Evolutionary conservation across 2,888 invertebrate genomes (phyloP), one percentile per base, ranked within the genome.

Genomic region (Mimachlamys varia): DNA sequence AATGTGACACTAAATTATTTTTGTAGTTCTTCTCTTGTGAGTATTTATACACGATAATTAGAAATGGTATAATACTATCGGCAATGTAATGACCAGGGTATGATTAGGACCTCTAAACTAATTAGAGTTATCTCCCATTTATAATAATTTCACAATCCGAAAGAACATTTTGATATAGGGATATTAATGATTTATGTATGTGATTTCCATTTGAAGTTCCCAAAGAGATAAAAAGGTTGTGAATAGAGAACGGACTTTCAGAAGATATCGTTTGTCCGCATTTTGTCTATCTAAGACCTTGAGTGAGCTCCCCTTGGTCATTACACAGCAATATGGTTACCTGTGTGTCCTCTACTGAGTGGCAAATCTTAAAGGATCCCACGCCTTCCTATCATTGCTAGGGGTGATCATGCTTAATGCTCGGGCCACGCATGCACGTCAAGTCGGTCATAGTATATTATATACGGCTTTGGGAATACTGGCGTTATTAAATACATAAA

Each of bases 271-370:
- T 33, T 87, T 92, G 10, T 92, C 93, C 12, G 92, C 93, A 0
- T 92, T 88, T 58, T 94, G 94, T 91, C 27, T 94, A 3, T 92
- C 93, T 33, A 94, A 94, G 89, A 93, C 93, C n/a, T 7, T 94
- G 22, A 94, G 93, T 87, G 94, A 94, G 91, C 89, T 93, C 49
- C 94, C 94, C 0, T 53, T 94, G 33, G 91, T 93, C 55, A 90
- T 93, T 13, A 2, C 93, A 50, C 94, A 94, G 88, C 94, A 93
- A 2, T 92, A 91, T 89, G 89, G 93, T 0, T 94, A 92, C 49
- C 88, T 93, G 88, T 44, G 76, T 38, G 94, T 94, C 0, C 93
- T 94, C 0, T 94, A 94, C 90, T 94, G 94, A 93, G 93, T 94
- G 33, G 94, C 93, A 0, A 93, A 93, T 49, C 92, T 94, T 0